Base-by-base conservation (phyloP, 2,113 vertebrate genomes). In the Anguilla rostrata region DNA sequence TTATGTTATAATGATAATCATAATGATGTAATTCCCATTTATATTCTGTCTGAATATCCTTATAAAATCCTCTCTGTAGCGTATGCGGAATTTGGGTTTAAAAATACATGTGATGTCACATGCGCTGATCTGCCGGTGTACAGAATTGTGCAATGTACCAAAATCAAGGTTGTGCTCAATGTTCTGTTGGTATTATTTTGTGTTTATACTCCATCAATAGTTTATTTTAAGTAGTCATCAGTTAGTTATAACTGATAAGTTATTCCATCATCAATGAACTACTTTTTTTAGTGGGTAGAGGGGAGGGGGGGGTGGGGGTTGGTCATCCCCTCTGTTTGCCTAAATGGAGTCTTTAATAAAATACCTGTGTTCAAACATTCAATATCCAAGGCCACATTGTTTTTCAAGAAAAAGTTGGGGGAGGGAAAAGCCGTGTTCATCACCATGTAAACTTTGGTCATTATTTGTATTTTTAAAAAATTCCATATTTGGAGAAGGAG, bases 271-370 rank as follows among this genome's bases (percentile, higher is more conserved):
- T 87, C 39, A 84, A 89, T 91, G 71, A 75, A 75, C 26, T 75
- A 9, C n/a, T 34, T 75, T 75, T 34, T 75, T 75, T 26, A n/a
- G 22, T 75, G 71, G n/a, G 22, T n/a, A 6, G 71, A 0, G n/a
- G 7, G 49, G 49, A 2, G 49, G 49, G 4, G 43, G 43, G 43
- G 43, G 43, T 1, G 43, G 43, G 43, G 43, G 43, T 5, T 46
- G 43, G 5, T 46, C 43, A 46, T 53, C 12, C 26, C 71, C 71
- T 87, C 89, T 90, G 90, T 87, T 94, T 95, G 92, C 53, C 88
- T 95, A 94, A 96, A 96, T 94, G 91, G 94, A 90, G 93, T 91
- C 94, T 95, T 96, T 96, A 94, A 96, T 96, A 91, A 90, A 87
- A 87, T 92, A 94, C 92, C 94, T 91, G 92, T 87, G 94, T 94